phyloP scores from a whole-genome alignment of 2,113 vertebrate species.

The Xiphias gladius region DNA sequence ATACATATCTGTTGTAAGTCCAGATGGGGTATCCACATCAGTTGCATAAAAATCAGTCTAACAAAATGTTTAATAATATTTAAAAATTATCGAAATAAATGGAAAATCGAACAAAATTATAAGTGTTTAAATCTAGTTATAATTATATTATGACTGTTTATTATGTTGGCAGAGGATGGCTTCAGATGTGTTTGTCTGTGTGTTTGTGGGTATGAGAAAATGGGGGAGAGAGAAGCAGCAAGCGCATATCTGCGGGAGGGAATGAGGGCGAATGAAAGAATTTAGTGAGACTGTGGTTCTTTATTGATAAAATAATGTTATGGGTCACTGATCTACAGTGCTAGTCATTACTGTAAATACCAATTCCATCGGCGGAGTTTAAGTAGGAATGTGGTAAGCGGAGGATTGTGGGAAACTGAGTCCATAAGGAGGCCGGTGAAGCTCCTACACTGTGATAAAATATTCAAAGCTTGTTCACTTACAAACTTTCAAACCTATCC shows the following conservation, averaged over 20 bases:
- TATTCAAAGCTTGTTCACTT: slow-evolving; percentile 1
- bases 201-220: too few species aligned
- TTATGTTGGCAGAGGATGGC: background rate
- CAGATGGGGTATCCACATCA: too few species aligned
- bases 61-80: too few species aligned
- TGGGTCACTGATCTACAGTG: background rate
- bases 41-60: too few species aligned
- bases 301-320: background rate
- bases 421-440: background rate
- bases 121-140: too few species aligned
- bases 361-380: background rate
- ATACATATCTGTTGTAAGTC: too few species aligned
- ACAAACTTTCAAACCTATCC: background rate
- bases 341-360: background rate
- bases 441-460: slow-evolving; percentile 4
- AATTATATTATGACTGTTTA: too few species aligned
- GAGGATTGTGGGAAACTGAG: background rate
- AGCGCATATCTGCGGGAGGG: background rate
- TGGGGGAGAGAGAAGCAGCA: background rate
- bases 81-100: too few species aligned
- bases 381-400: background rate
- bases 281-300: background rate
- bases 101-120: too few species aligned
- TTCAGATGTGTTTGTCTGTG: too few species aligned
- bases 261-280: background rate